Evolutionary conservation across 2,888 invertebrate genomes (phyloP), one percentile per base, ranked within the genome.

Genomic region (Erpobdella octoculata): DNA sequence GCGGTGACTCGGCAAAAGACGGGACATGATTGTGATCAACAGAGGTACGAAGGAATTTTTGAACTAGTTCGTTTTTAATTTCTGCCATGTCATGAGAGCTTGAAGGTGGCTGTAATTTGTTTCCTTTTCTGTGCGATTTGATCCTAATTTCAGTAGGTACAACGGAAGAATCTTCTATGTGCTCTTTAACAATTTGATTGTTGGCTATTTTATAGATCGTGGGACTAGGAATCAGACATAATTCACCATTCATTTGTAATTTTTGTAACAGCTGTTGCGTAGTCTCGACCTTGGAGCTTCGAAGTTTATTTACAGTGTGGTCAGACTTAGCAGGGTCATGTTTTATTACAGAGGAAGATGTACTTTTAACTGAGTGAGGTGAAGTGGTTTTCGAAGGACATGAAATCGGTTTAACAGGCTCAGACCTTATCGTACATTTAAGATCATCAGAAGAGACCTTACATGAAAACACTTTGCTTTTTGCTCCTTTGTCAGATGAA

Each of bases 201-300:
- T 76, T 77, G 46, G 79, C 77, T 25, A 82, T 80, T 73, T 79
- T 79, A 37, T 76, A 75, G n/a, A 80, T 78, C 12, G 81, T 78
- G 58, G 77, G 78, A 72, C 78, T 80, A 37, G 72, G 71, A 9
- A 78, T 77, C 2, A 81, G 72, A 59, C 76, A 68, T 21, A 75
- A 36, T 15, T 73, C 78, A 69, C 78, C 86, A 82, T 80, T 86
- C 81, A 81, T 87, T 85, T 76, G 87, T 46, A 91, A 86, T 82
- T 90, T 89, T 70, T 89, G 90, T 73, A 92, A 85, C 71, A 92
- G 84, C 82, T 92, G 91, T 80, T 90, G 89, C 0, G 92, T 92
- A 35, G 89, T 90, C 83, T 89, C 89, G 64, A 89, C 84, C 78
- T 84, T 83, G 28, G 87, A 87, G 79, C n/a, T n/a, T 53, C 53